Evolutionary conservation across 2,888 invertebrate species (phyloP), one percentile per base, ranked within the genome.

Genomic region (Zygothrica quintamaculata): DNA sequence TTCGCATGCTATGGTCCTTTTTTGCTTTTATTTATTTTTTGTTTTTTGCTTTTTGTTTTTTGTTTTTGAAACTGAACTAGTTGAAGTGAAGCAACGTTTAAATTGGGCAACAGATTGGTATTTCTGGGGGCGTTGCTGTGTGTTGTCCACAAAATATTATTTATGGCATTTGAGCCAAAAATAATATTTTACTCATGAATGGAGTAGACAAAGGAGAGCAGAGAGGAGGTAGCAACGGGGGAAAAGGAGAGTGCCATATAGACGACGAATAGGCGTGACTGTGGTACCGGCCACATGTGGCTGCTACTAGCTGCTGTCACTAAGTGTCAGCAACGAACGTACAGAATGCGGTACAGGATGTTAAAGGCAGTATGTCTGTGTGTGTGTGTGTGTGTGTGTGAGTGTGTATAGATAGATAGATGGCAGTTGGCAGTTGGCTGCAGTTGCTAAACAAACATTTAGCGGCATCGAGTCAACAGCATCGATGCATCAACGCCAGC

Each of bases 381-480:
- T n/a, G n/a, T n/a, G n/a, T n/a, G n/a, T n/a, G n/a, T n/a, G n/a
- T n/a, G n/a, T n/a, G n/a, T n/a, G n/a, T n/a, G n/a, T n/a, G n/a
- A n/a, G n/a, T n/a, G n/a, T n/a, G n/a, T n/a, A n/a, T n/a, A n/a
- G n/a, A n/a, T n/a, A n/a, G n/a, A n/a, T n/a, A n/a, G n/a, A n/a
- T n/a, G n/a, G n/a, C n/a, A n/a, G n/a, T 37, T 33, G 47, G 22
- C 26, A 29, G 44, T 7, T 31, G 51, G 66, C 50, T 84, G 82
- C 77, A 86, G 75, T 80, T 86, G 77, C 86, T 86, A 82, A 86
- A 72, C 86, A 82, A 80, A 82, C 86, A 82, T 80, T 81, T 82
- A 81, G 77, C 72, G 62, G 78, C 69, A 71, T 34, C 56, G 59
- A 84, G 86, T 85, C 84, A 86, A 86, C 81, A 84, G 81, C 80